Conservation (phyloP, 2,888 invertebrate genomes). For the Rhopalosiphum nymphaeae region DNA sequence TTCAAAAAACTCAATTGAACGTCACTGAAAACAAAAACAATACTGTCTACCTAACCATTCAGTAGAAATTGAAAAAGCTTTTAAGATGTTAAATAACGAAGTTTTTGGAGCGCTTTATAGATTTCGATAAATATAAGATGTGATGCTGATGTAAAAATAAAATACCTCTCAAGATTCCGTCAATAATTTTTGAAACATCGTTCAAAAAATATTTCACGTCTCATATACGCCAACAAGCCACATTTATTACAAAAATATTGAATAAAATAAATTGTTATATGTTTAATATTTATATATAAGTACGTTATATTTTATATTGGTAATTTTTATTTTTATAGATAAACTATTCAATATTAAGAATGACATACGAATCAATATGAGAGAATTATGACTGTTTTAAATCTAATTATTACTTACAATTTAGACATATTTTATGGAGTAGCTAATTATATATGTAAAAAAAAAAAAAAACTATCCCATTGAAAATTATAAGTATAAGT, state of each 20-base stretch:
- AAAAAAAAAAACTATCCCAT: not conserved
- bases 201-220: not conserved
- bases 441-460: not conserved
- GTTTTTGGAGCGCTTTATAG: not conserved
- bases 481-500: no score
- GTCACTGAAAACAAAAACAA: not conserved
- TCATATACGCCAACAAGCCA: not conserved
- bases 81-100: conserved; percentile 9
- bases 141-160: conserved; percentile 1
- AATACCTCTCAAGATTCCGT: conserved; percentile 2
- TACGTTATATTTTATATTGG: not conserved
- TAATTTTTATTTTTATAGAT: not conserved
- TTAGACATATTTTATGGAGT: not conserved
- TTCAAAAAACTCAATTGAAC: not conserved
- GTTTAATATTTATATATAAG: not conserved
- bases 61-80: conserved; percentile 4
- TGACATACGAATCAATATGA: not conserved
- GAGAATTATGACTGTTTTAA: not conserved
- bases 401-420: not conserved
- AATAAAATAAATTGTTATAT: not conserved
- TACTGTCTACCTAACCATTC: not conserved
- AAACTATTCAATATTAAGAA: not conserved
- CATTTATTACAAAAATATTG: not conserved
- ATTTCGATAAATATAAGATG: not conserved
- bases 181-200: not conserved